phyloP scores from a whole-genome alignment of 2,888 invertebrate species.

The Eilema caniola region DNA sequence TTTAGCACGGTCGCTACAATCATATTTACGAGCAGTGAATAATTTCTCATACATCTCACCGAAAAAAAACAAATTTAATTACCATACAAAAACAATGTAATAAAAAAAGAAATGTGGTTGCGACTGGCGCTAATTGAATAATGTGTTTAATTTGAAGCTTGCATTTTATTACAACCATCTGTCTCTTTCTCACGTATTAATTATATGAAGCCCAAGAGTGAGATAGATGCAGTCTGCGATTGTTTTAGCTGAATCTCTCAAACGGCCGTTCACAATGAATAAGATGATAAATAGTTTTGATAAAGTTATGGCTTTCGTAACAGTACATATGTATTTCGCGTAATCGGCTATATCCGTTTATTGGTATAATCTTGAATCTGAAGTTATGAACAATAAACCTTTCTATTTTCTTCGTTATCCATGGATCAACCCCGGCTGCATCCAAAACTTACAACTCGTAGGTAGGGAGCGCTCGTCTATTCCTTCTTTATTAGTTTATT shows the following conservation, averaged over 20 bases:
- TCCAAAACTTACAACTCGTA: too few species aligned
- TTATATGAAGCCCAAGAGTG: slow-evolving; percentile 30
- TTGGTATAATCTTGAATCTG: background rate
- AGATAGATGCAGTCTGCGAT: slow-evolving; percentile 47
- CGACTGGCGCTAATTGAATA: slow-evolving; percentile 63
- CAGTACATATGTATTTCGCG: slow-evolving; percentile 33
- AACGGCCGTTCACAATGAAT: slow-evolving; percentile 58
- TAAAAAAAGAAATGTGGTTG: slow-evolving; percentile 55
- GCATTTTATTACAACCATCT: slow-evolving; percentile 47
- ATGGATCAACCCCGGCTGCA: too few species aligned
- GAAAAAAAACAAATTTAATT: slow-evolving; percentile 48
- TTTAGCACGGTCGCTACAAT: slow-evolving; percentile 1
- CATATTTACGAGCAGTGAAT: slow-evolving; percentile 6
- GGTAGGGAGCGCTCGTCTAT: too few species aligned
- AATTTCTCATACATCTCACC: slow-evolving; percentile 39
- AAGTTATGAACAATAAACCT: too few species aligned
- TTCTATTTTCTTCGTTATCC: too few species aligned
- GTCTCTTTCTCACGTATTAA: slow-evolving; percentile 39
- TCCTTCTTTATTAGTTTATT: too few species aligned
- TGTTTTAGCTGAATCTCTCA: slow-evolving; percentile 63
- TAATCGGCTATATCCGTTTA: background rate
- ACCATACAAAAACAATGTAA: slow-evolving; percentile 49
- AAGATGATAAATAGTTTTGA: slow-evolving; percentile 69
- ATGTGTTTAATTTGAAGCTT: slow-evolving; percentile 64
- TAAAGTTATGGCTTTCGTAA: slow-evolving; percentile 54